Evolutionary conservation across 64 coral and sea anemone genomes (phyloP).

Genomic region (Cladopsammia gracilis): DNA sequence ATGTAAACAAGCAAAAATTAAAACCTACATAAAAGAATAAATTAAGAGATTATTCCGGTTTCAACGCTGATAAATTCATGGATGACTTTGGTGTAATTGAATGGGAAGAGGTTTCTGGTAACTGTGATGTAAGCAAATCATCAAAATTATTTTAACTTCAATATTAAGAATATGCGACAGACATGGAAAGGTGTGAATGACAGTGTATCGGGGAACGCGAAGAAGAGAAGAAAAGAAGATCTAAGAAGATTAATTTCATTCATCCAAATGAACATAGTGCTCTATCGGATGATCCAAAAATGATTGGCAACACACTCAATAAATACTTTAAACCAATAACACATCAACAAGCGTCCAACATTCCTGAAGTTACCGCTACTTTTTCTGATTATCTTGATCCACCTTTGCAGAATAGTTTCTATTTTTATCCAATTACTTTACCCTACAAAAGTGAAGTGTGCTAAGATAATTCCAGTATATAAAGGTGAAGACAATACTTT

Average conservation of each 20-base stretch:
- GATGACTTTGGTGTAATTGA: too few relatives aligned
- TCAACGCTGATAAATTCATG: too few relatives aligned
- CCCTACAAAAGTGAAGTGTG: too few relatives aligned
- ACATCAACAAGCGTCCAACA: not conserved
- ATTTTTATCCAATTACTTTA: constrained; percentile 14
- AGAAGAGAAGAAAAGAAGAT: constrained; percentile 8
- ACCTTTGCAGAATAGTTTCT: constrained; percentile 13
- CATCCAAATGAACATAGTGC: not conserved
- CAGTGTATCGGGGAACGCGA: not conserved
- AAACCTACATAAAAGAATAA: too few relatives aligned
- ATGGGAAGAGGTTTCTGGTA: too few relatives aligned
- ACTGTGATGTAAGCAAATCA: too few relatives aligned
- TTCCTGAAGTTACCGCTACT: not conserved
- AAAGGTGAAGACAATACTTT: not conserved
- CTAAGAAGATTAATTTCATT: constrained; percentile 4
- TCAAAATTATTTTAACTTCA: constrained; percentile 32
- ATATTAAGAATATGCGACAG: constrained; percentile 30
- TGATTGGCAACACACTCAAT: constrained; percentile 4
- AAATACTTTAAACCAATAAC: not conserved
- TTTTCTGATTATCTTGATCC: constrained; percentile 47
- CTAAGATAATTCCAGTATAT: constrained; percentile 1
- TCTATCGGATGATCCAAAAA: constrained; percentile 17
- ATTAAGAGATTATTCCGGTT: too few relatives aligned
- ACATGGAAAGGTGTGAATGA: constrained; percentile 37
- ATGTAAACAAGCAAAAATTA: too few relatives aligned